These are phyloP conservation scores for Aphyosemion australe DNA, from an alignment of 2,113 vertebrate genomes.

Conservation along the genomic window DNA sequence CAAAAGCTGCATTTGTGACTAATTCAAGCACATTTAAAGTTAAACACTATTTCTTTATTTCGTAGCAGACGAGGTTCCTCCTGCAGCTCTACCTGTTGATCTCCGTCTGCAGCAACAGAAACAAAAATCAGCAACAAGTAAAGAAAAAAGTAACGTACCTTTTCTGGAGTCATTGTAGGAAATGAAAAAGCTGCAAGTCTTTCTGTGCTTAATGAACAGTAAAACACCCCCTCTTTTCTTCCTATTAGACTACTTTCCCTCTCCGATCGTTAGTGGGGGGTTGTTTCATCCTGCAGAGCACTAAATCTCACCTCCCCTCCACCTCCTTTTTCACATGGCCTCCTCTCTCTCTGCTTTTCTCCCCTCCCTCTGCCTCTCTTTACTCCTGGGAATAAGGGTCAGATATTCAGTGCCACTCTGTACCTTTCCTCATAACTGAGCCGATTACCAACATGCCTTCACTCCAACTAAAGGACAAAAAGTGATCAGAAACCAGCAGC, in stretches of 20 bases:
- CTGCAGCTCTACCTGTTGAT: constrained; percentile 53
- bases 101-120: constrained; percentile 16
- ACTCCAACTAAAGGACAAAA: constrained; percentile 10
- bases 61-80: too few relatives aligned
- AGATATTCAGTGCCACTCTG: constrained; percentile 73
- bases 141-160: constrained; percentile 58
- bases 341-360: constrained; percentile 19
- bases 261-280: constrained; percentile 77
- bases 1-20: too few relatives aligned
- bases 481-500: constrained; percentile 19
- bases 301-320: constrained; percentile 76
- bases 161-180: constrained; percentile 68
- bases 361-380: constrained; percentile 29
- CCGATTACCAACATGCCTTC: constrained; percentile 70
- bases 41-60: neutral
- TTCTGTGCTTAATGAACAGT: constrained; percentile 61
- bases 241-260: constrained; percentile 67
- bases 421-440: constrained; percentile 75
- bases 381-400: constrained; percentile 67
- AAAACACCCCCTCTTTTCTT: constrained; percentile 64
- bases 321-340: constrained; percentile 69
- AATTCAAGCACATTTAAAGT: too few relatives aligned
- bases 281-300: constrained; percentile 74
- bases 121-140: constrained; percentile 27
- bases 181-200: constrained; percentile 54